These are phyloP conservation scores for Eurois occulta DNA, from an alignment of 2,888 invertebrate genomes.

Conservation along the genomic window DNA sequence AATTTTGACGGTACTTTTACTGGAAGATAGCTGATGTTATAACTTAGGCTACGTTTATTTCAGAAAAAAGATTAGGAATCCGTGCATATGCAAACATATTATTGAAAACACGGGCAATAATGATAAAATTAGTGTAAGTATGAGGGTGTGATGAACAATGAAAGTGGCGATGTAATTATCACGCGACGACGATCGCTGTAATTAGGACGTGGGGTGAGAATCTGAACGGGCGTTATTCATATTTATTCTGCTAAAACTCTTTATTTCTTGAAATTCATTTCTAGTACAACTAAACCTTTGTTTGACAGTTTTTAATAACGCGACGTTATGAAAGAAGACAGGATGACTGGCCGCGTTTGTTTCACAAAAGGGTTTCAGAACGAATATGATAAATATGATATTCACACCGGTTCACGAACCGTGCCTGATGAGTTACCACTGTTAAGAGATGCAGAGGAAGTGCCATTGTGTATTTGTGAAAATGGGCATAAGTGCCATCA, in stretches of 20 bases:
- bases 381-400: conserved; percentile 52
- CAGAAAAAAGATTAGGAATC: no score
- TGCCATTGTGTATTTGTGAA: no score
- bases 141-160: no score
- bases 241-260: not conserved
- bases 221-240: no score
- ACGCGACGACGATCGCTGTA: not conserved
- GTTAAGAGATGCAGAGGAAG: not conserved
- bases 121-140: no score
- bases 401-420: conserved; percentile 36
- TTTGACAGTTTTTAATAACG: conserved; percentile 74
- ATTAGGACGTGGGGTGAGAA: not conserved
- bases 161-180: not conserved
- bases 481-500: no score
- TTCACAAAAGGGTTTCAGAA: conserved; percentile 50
- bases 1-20: no score
- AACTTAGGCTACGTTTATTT: no score
- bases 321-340: conserved; percentile 62
- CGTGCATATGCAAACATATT: no score
- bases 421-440: conserved; percentile 26
- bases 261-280: conserved; percentile 13
- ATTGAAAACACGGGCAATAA: no score
- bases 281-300: conserved; percentile 28
- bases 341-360: conserved; percentile 57
- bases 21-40: no score